These are phyloP conservation scores for Caenorhabditis sinica DNA, from an alignment of 2,888 invertebrate genomes.

Conservation along the genomic window DNA sequence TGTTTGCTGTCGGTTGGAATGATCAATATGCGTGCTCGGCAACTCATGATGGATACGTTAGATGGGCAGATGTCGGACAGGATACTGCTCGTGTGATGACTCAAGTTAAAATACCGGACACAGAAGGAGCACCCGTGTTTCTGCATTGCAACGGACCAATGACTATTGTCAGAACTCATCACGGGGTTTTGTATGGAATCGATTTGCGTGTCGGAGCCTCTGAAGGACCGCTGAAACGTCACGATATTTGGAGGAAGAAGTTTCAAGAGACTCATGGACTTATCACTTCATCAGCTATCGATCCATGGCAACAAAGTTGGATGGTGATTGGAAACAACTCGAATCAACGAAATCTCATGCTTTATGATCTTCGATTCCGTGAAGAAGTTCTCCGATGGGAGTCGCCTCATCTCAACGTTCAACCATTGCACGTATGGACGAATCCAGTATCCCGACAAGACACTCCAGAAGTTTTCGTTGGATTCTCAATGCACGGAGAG, in stretches of 20 bases:
- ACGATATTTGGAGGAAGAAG: conserved; percentile 71
- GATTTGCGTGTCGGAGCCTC: conserved; percentile 71
- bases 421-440: conserved; percentile 50
- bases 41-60: conserved; percentile 49
- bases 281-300: conserved; percentile 78
- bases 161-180: conserved; percentile 75
- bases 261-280: conserved; percentile 65
- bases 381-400: conserved; percentile 66
- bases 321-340: conserved; percentile 78
- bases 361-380: conserved; percentile 79
- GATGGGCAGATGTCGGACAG: conserved; percentile 58
- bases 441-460: conserved; percentile 56
- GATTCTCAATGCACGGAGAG: conserved; percentile 63
- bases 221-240: conserved; percentile 64
- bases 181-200: conserved; percentile 77
- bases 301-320: conserved; percentile 79
- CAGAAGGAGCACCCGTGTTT: conserved; percentile 71
- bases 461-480: conserved; percentile 59
- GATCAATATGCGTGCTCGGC: conserved; percentile 50
- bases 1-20: conserved; percentile 57
- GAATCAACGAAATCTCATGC: conserved; percentile 63
- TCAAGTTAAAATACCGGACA: conserved; percentile 56
- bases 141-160: conserved; percentile 72
- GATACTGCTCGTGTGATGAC: conserved; percentile 45
- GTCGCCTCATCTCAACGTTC: conserved; percentile 45